phyloP scores from a whole-genome alignment of 2,888 invertebrate species.

The Antitype chi region DNA sequence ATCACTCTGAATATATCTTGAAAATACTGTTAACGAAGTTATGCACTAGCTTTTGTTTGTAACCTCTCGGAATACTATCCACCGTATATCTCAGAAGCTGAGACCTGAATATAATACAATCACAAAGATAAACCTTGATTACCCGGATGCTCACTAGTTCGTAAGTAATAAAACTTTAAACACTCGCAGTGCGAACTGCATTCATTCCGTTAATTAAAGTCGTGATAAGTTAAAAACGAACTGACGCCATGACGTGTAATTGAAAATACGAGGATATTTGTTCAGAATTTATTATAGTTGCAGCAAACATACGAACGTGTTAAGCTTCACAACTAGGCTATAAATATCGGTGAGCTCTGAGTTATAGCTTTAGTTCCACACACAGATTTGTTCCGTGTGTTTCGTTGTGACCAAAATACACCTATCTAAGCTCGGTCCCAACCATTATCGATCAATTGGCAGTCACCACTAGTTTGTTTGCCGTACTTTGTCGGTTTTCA shows the following conservation, averaged over 20 bases:
- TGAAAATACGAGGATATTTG: constrained; percentile 75
- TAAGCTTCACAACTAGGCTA: constrained; percentile 81
- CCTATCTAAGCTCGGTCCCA: constrained; percentile 65
- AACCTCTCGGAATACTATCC: neutral
- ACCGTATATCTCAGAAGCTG: neutral
- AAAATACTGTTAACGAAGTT: too few relatives aligned
- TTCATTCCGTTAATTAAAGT: constrained; percentile 53
- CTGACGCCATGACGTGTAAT: constrained; percentile 61
- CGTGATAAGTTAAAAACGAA: constrained; percentile 51
- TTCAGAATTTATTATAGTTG: constrained; percentile 77
- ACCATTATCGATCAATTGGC: constrained; percentile 63
- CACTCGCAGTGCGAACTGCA: constrained; percentile 13
- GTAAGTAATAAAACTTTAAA: constrained; percentile 32
- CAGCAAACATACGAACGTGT: constrained; percentile 79
- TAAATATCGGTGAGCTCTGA: constrained; percentile 83
- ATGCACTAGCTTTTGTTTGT: neutral
- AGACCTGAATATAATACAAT: constrained; percentile 20
- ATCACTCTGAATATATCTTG: too few relatives aligned
- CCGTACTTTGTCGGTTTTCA: constrained; percentile 19
- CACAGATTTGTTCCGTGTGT: constrained; percentile 75
- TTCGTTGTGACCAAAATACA: constrained; percentile 66
- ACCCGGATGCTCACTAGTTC: constrained; percentile 9
- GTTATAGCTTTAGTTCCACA: constrained; percentile 78
- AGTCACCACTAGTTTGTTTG: constrained; percentile 57
- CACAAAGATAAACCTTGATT: constrained; percentile 33